Conservation (phyloP, 2,113 vertebrate genomes). For the Cyprinus carpio region DNA sequence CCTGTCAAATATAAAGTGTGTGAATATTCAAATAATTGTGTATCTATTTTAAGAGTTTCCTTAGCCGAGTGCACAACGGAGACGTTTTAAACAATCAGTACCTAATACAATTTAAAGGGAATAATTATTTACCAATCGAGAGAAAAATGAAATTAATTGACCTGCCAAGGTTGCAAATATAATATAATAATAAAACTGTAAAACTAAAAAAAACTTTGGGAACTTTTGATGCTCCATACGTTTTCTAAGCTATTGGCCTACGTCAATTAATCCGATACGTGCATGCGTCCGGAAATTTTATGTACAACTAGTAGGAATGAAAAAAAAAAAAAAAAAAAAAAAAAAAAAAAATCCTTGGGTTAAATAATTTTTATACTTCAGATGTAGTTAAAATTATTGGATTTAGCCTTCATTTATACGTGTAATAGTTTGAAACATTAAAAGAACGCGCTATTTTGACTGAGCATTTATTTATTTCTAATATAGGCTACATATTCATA, state of each 20-base stretch:
- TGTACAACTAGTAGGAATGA: background rate
- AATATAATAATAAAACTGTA: background rate
- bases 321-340: too few relatives aligned
- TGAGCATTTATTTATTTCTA: background rate
- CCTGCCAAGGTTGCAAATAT: background rate
- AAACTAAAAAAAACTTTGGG: background rate
- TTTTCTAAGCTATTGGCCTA: background rate
- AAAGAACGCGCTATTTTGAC: background rate
- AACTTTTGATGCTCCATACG: too few relatives aligned
- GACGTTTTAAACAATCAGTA: background rate
- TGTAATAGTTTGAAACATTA: background rate
- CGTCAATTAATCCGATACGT: background rate
- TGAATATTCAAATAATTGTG: constrained; percentile 6
- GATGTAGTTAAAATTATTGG: background rate
- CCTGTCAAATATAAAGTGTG: background rate
- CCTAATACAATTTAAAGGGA: background rate
- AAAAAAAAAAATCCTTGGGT: too few relatives aligned
- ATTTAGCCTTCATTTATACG: background rate
- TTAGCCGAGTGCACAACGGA: background rate
- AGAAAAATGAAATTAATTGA: background rate
- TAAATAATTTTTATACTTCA: background rate
- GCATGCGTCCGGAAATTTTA: background rate
- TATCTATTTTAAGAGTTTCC: background rate
- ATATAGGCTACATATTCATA: background rate
- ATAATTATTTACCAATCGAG: background rate